Evolutionary conservation across 2,113 vertebrate species (phyloP), one percentile per base, ranked within the genome.

Genomic region (Heterotilapia buettikoferi): DNA sequence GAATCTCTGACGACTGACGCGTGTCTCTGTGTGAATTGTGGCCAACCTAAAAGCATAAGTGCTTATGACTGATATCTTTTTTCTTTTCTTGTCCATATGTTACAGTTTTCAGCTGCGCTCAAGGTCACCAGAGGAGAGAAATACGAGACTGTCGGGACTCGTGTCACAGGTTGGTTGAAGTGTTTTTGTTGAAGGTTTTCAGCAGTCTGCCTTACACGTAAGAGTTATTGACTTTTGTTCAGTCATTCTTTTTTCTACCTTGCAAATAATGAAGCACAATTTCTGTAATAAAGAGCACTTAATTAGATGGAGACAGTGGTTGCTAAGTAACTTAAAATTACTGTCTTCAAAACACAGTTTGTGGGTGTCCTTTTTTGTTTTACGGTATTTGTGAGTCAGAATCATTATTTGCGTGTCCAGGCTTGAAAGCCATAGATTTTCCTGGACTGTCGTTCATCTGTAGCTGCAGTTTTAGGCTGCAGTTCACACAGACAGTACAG

Each of bases 101-200:
- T 84, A 1, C 45, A 97, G 97, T 92, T 66, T 95, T 73, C 96
- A 94, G 90, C 80, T 95, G 56, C 89, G 87, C 16, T 94, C 96
- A 31, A 97, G 95, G 96, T 96, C 96, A 61, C 93, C 96, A 71
- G 97, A 96, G 38, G 97, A 97, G 47, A 97, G 89, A 90, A 95
- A 86, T 56, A 84, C 92, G 8, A 89, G 94, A 50, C 85, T 96
- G 80, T 95, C 96, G 59, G 94, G 96, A 86, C 95, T 95, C 2
- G 90, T 95, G 43, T 96, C 96, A 89, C 96, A 96, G 97, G 96
- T 97, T 90, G 26, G 96, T 90, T 68, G 85, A 9, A 33, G 21
- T 7, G 29, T 36, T 66, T 80, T 78, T 31, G 0, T 88, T 54
- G 9, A 7, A 47, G 9, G 3, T 56, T 66, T 82, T 56, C 29